phyloP scores from a whole-genome alignment of 2,888 invertebrate species.

The Bembecia ichneumoniformis region DNA sequence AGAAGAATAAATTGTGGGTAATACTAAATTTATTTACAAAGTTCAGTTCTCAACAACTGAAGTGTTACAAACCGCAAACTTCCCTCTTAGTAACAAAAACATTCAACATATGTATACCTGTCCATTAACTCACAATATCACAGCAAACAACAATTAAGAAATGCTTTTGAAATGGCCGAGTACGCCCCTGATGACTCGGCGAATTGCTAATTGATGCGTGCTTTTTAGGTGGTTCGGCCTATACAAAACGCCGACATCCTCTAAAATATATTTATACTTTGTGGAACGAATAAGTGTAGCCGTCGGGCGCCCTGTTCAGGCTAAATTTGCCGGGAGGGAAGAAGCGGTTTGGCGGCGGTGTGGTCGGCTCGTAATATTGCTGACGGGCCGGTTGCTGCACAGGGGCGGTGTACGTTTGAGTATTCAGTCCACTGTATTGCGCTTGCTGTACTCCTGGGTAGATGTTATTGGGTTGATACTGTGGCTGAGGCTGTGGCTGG shows the following conservation, averaged over 20 bases:
- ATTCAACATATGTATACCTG: conserved; percentile 47
- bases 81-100: conserved; percentile 44
- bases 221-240: conserved; percentile 47
- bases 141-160: conserved; percentile 69
- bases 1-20: conserved; percentile 9
- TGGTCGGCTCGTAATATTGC: conserved; percentile 72
- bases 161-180: conserved; percentile 52
- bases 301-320: conserved; percentile 89
- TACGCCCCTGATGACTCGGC: conserved; percentile 56
- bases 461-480: conserved; percentile 51
- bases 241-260: conserved; percentile 49
- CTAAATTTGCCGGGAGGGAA: conserved; percentile 89
- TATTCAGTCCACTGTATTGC: conserved; percentile 59
- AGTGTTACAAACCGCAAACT: conserved; percentile 31
- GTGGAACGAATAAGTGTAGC: conserved; percentile 89
- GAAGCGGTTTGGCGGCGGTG: conserved; percentile 81
- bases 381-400: conserved; percentile 40
- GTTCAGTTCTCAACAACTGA: conserved; percentile 39
- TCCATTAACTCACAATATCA: conserved; percentile 70
- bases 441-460: conserved; percentile 64
- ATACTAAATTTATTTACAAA: conserved; percentile 62
- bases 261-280: conserved; percentile 64
- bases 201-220: conserved; percentile 57
- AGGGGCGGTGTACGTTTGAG: conserved; percentile 39
- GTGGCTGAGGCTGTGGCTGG: conserved; percentile 46